A percentile compares a stretch with the other conserved stretches of the same genome.
phyloP scores from a whole-genome alignment of 2,888 invertebrate genomes.

The Melipona beecheii region DNA sequence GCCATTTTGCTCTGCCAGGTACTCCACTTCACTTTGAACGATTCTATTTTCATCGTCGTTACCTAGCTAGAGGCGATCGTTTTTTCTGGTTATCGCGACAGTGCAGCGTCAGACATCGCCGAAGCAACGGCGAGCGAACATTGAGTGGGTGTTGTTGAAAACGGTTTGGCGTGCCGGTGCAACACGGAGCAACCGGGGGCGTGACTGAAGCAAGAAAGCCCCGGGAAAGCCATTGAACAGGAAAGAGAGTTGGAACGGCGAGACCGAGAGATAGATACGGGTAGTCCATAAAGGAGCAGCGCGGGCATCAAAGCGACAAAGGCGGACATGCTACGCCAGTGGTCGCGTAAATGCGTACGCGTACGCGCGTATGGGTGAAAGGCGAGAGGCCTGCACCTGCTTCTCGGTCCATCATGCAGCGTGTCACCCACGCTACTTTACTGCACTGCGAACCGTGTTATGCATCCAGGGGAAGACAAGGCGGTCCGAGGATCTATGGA shows the following conservation, averaged over 20 bases:
- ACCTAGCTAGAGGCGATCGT: not conserved
- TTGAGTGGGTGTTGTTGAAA: slow-evolving; percentile 15
- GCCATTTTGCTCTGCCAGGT: too few species aligned
- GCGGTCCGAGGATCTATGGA: slow-evolving; percentile 78
- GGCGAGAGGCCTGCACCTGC: slow-evolving; percentile 82
- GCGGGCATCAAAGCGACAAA: slow-evolving; percentile 54
- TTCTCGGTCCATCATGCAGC: slow-evolving; percentile 82
- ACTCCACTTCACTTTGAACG: too few species aligned
- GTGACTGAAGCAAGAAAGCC: not conserved
- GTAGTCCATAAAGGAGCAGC: slow-evolving; percentile 45
- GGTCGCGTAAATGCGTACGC: slow-evolving; percentile 71
- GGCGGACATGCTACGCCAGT: slow-evolving; percentile 64
- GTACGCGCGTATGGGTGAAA: slow-evolving; percentile 58
- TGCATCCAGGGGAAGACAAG: slow-evolving; percentile 81
- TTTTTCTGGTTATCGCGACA: not conserved
- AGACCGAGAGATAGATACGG: slow-evolving; percentile 47
- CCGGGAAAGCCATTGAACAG: slow-evolving; percentile 33
- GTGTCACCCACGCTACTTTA: slow-evolving; percentile 84
- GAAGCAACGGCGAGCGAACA: slow-evolving; percentile 2
- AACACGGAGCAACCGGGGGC: slow-evolving; percentile 10
- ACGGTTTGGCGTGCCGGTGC: not conserved
- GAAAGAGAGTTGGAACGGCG: slow-evolving; percentile 44
- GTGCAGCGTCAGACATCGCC: not conserved
- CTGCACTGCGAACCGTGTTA: slow-evolving; percentile 82
- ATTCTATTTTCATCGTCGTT: too few species aligned